Percentiles rank a stretch among this genome's conserved stretches.
Conservation (phyloP, 2,797 vertebrate genomes). For the Thaleichthys pacificus region DNA sequence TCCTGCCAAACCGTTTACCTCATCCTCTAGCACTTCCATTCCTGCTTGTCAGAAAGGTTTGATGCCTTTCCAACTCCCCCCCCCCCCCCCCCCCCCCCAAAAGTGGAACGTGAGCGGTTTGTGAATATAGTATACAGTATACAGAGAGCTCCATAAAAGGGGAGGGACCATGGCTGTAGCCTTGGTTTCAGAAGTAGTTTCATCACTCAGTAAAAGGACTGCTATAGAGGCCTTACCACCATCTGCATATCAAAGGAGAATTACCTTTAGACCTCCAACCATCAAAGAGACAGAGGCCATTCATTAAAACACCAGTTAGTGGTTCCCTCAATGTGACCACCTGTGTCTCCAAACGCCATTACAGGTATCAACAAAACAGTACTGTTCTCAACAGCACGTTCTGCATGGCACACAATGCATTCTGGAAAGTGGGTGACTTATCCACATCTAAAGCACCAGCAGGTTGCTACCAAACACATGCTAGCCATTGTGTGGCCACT, state of each 20-base stretch:
- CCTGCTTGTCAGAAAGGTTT: not conserved
- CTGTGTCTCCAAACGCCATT: no score
- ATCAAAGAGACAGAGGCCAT: constrained; percentile 31
- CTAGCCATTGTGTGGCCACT: no score
- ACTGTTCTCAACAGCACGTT: no score
- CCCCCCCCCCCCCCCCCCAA: constrained; percentile 11
- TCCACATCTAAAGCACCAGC: not conserved
- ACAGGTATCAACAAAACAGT: no score
- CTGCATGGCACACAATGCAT: constrained; percentile 13
- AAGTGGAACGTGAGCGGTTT: constrained; percentile 38
- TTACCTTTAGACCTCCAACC: constrained; percentile 42
- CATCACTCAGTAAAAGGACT: constrained; percentile 29
- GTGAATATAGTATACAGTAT: constrained; percentile 1
- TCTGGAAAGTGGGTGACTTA: not conserved
- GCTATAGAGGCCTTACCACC: not conserved
- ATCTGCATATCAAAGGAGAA: constrained; percentile 60
- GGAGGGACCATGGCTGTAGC: constrained; percentile 20
- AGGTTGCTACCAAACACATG: no score
- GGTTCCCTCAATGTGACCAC: no score
- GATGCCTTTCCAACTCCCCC: constrained; percentile 12
- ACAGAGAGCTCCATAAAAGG: constrained; percentile 15
- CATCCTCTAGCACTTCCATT: constrained; percentile 12
- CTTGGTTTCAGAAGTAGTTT: constrained; percentile 43
- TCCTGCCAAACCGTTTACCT: constrained; percentile 4
- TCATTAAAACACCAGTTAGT: constrained; percentile 19